phyloP scores from a whole-genome alignment of 2,797 vertebrate species.

The Gobionotothen gibberifrons region DNA sequence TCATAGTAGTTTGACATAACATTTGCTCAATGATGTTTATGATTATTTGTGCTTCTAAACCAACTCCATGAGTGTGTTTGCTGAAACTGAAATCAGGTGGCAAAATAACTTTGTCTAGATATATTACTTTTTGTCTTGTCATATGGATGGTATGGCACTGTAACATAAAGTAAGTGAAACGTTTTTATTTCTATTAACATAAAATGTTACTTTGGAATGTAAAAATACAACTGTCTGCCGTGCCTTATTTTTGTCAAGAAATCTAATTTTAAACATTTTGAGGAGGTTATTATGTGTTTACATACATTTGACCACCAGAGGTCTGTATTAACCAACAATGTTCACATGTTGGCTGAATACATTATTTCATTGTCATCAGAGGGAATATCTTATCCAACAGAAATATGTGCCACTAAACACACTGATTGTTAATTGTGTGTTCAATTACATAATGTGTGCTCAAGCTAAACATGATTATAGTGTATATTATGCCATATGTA shows the following conservation, averaged over 20 bases:
- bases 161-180: slow-evolving; percentile 75
- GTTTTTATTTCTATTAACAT: slow-evolving; percentile 81
- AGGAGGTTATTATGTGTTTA: neutral
- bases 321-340: slow-evolving; percentile 37
- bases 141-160: slow-evolving; percentile 70
- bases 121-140: slow-evolving; percentile 65
- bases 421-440: neutral
- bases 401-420: neutral
- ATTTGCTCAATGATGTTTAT: slow-evolving; percentile 62
- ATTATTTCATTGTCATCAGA: neutral
- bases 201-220: slow-evolving; percentile 83
- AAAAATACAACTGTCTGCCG: slow-evolving; percentile 49
- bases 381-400: neutral
- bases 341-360: neutral
- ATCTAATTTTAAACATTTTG: neutral
- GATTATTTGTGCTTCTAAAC: slow-evolving; percentile 70
- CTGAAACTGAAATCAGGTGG: slow-evolving; percentile 58
- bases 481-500: neutral
- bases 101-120: slow-evolving; percentile 48
- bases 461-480: neutral
- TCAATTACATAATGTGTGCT: neutral
- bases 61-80: slow-evolving; percentile 68
- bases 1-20: slow-evolving; percentile 59
- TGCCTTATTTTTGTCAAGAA: slow-evolving; percentile 21
- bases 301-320: slow-evolving; percentile 68